These are phyloP conservation scores for Bufo bufo DNA, from an alignment of 2,113 vertebrate genomes.

Conservation along the genomic window DNA sequence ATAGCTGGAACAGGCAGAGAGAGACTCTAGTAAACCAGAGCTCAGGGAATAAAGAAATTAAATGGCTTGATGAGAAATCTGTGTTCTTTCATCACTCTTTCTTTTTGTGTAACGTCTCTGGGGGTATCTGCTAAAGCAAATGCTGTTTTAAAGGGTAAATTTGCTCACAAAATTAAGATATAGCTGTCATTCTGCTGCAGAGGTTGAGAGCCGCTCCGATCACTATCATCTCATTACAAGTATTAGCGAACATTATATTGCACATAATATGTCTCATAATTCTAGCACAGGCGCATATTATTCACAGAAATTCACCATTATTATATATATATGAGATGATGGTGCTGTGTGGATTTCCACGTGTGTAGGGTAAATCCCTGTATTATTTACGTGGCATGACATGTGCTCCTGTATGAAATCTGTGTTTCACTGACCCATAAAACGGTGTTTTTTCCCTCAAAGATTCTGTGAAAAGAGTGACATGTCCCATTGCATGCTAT, in stretches of 20 bases:
- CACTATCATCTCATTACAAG: slow-evolving; percentile 31
- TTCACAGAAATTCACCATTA: not conserved
- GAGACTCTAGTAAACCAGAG: slow-evolving; percentile 36
- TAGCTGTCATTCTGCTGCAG: not conserved
- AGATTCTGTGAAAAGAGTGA: too few species aligned
- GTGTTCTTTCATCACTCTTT: slow-evolving; percentile 46
- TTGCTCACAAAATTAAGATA: slow-evolving; percentile 26
- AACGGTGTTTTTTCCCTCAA: too few species aligned
- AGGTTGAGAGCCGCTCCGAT: slow-evolving; percentile 7
- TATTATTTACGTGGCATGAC: too few species aligned
- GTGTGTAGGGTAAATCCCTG: too few species aligned
- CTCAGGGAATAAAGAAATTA: slow-evolving; percentile 39
- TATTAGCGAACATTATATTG: slow-evolving; percentile 19
- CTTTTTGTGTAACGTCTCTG: slow-evolving; percentile 33
- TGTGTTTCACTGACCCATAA: too few species aligned
- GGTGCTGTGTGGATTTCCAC: too few species aligned
- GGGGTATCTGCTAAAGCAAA: slow-evolving; percentile 44
- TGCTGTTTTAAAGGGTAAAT: slow-evolving; percentile 49
- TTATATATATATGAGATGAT: not conserved
- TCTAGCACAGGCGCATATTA: not conserved
- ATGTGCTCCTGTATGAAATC: too few species aligned
- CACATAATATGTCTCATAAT: not conserved
- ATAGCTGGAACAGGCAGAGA: slow-evolving; percentile 33
- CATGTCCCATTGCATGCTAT: too few species aligned
- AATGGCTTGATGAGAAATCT: slow-evolving; percentile 51